A percentile compares a stretch with the other conserved stretches of the same genome.
These are phyloP conservation scores for Salvelinus sp. DNA, from an alignment of 2,113 vertebrate species.

Conservation along the genomic window DNA sequence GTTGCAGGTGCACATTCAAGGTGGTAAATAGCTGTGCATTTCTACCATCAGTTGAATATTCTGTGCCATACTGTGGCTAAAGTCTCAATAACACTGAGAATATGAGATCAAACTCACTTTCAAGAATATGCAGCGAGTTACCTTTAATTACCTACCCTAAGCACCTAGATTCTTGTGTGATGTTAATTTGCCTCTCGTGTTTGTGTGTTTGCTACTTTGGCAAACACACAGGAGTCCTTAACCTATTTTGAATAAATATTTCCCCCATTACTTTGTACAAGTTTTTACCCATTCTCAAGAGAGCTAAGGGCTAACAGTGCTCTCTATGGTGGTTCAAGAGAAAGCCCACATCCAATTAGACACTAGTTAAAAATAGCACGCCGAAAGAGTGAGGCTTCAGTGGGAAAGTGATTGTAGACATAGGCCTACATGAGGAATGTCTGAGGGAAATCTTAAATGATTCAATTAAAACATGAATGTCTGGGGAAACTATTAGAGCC, in stretches of 20 bases:
- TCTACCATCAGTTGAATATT: no score
- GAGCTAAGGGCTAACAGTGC: conserved; percentile 43
- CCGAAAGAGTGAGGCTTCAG: conserved; percentile 35
- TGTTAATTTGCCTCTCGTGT: no score
- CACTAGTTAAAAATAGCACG: conserved; percentile 54
- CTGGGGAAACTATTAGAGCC: no score
- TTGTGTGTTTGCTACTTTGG: background rate
- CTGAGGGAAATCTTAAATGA: conserved; percentile 10
- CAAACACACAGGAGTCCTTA: conserved; percentile 35
- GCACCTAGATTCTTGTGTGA: no score
- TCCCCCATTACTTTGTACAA: conserved; percentile 35
- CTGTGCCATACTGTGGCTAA: no score
- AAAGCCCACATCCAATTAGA: conserved; percentile 59
- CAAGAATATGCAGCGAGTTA: no score
- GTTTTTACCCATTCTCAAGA: conserved; percentile 22
- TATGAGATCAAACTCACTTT: no score
- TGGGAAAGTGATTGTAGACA: conserved; percentile 40
- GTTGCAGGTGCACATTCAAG: background rate
- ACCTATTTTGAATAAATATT: conserved; percentile 33
- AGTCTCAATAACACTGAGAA: no score
- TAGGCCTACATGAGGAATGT: conserved; percentile 52
- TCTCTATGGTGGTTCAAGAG: conserved; percentile 51
- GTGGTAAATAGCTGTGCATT: no score
- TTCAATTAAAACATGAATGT: no score
- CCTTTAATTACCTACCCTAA: no score